Percentiles rank a stretch among this genome's conserved stretches.
These are phyloP conservation scores for Urechis unicinctus DNA, from an alignment of 2,888 invertebrate genomes.

Conservation along the genomic window DNA sequence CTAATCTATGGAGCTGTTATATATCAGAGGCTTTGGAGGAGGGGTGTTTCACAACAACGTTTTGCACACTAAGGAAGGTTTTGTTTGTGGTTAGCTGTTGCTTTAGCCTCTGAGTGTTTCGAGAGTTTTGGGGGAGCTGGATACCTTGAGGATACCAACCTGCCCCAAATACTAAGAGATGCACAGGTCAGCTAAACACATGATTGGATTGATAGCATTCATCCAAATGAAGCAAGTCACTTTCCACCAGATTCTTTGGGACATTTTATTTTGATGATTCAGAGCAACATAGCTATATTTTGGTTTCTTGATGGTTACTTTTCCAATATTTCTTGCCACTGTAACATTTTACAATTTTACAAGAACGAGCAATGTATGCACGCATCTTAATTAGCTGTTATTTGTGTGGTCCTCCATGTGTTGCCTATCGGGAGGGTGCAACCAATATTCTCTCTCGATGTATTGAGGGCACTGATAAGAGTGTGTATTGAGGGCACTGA, in stretches of 20 bases:
- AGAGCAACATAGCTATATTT: neutral
- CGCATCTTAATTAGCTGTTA: neutral
- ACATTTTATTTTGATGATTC: neutral
- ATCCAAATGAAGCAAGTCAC: too few species aligned
- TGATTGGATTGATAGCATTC: neutral
- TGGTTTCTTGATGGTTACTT: too few species aligned
- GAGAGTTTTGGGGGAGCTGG: constrained; percentile 59
- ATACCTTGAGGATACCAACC: constrained; percentile 58
- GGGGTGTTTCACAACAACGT: too few species aligned
- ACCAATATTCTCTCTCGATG: constrained; percentile 57
- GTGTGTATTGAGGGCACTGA: constrained; percentile 55
- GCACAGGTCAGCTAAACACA: constrained; percentile 50
- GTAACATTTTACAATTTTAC: too few species aligned
- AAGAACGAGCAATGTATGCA: too few species aligned
- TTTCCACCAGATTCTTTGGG: neutral
- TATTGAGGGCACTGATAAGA: too few species aligned
- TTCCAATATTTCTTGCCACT: too few species aligned
- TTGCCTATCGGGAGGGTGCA: constrained; percentile 59
- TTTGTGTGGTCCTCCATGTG: constrained; percentile 40
- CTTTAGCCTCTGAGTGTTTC: constrained; percentile 54
- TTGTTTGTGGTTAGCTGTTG: constrained; percentile 43
- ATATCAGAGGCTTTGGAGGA: too few species aligned
- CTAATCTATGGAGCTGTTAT: neutral
- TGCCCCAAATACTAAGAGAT: constrained; percentile 56
- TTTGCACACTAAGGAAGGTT: too few species aligned